Base-by-base conservation (phyloP, 1,140 invertebrate species). In the Drosophila teissieri region DNA sequence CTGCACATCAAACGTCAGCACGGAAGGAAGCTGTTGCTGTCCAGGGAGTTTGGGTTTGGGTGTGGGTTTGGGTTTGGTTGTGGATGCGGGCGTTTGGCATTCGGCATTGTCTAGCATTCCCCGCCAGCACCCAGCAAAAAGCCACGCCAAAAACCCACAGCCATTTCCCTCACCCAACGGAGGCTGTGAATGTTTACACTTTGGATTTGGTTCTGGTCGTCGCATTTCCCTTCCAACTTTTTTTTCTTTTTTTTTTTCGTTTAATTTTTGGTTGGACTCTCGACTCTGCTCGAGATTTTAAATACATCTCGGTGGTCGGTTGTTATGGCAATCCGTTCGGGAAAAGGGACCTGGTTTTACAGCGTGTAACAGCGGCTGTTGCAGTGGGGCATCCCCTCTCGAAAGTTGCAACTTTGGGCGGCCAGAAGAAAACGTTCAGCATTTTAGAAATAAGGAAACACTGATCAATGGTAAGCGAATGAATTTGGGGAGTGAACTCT, bases 141-240 rank as follows among this genome's bases (percentile, higher is more conserved):
- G 24, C 15, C 31, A 19, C 8, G n/a, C 3, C 34, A 4, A 10
- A 31, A 10, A 31, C 10, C 31, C 31, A 4, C 4, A 19, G 19
- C 19, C 19, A 56, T 31, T n/a, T 19, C n/a, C 37, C 6, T 62
- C 42, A 19, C 39, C 63, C 55, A 58, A 75, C 61, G 77, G 58
- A 82, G 83, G 84, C 83, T 88, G 84, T 89, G 83, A 88, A 88
- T 88, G 83, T 88, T 88, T 88, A 88, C 83, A 88, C 83, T 88
- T 83, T 88, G 79, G 83, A 88, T 88, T 88, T 88, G 84, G 60
- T 77, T 48, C 67, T 89, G 83, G 78, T 82, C 79, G 69, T 72
- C 62, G 63, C 70, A 61, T 52, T 67, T 83, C 60, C 70, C 61
- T 31, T 22, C 36, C 61, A 46, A 24, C 22, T 55, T 74, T 39